A percentile compares a stretch with the other conserved stretches of the same genome.
Conservation (phyloP, 2,888 invertebrate genomes). For the Stenotaenia linearis region DNA sequence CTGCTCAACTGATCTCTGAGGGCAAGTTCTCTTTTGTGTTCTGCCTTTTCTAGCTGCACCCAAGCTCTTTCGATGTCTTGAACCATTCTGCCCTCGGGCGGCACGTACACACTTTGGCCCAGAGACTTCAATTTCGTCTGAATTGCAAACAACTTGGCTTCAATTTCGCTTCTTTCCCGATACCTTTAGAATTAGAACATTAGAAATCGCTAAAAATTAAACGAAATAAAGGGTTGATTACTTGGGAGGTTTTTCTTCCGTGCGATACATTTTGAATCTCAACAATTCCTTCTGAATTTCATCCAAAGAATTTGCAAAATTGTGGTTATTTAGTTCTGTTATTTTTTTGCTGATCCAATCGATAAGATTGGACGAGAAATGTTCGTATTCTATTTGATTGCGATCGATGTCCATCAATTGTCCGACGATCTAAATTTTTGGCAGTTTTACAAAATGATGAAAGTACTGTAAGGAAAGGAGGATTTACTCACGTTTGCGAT, state of each 20-base stretch:
- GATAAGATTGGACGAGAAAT: constrained; percentile 73
- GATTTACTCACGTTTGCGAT: constrained; percentile 82
- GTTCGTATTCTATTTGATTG: constrained; percentile 82
- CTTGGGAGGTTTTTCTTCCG: constrained; percentile 78
- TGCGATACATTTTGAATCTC: constrained; percentile 90
- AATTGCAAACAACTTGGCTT: constrained; percentile 92
- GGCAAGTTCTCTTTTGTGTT: constrained; percentile 88
- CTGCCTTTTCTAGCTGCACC: constrained; percentile 85
- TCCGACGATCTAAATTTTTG: constrained; percentile 93
- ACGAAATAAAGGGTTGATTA: constrained; percentile 48
- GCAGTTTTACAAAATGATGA: too few relatives aligned
- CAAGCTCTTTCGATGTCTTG: constrained; percentile 94
- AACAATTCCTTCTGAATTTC: constrained; percentile 86
- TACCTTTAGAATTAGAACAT: constrained; percentile 59
- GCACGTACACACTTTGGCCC: constrained; percentile 76
- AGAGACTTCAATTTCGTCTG: constrained; percentile 94
- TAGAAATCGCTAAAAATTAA: background rate
- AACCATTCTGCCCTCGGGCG: constrained; percentile 82
- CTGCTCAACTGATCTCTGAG: constrained; percentile 81
- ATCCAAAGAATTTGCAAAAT: constrained; percentile 89
- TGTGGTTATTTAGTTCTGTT: constrained; percentile 69
- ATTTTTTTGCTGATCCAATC: constrained; percentile 91
- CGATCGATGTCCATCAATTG: constrained; percentile 93
- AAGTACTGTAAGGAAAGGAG: background rate
- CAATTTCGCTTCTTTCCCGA: constrained; percentile 93